These are phyloP conservation scores for Leptinotarsa peninsularis DNA, from an alignment of 2,888 invertebrate genomes.

Conservation along the genomic window DNA sequence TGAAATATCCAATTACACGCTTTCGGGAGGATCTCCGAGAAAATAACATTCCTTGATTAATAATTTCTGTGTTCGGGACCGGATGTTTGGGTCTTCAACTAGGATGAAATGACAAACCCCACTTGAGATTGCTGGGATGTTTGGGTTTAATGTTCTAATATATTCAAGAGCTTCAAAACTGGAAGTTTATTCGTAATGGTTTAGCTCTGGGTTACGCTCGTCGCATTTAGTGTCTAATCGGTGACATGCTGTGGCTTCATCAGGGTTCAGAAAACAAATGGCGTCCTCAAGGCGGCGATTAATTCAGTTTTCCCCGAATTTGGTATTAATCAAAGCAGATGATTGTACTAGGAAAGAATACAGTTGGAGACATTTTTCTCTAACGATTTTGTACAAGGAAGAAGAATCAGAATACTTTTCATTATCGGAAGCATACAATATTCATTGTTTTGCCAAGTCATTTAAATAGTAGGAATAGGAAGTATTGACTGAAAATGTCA, in stretches of 20 bases:
- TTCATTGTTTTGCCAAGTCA: too few relatives aligned
- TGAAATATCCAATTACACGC: not conserved
- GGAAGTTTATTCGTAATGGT: slow-evolving; percentile 1
- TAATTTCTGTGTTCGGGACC: not conserved
- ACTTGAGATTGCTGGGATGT: slow-evolving; percentile 15
- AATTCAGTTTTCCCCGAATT: too few relatives aligned
- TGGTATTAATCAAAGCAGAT: too few relatives aligned
- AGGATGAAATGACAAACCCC: slow-evolving; percentile 14
- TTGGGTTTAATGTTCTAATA: slow-evolving; percentile 11
- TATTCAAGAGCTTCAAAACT: slow-evolving; percentile 17
- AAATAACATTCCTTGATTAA: not conserved
- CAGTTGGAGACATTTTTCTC: too few relatives aligned
- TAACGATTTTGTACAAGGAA: too few relatives aligned
- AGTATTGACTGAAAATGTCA: too few relatives aligned
- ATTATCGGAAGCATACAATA: too few relatives aligned
- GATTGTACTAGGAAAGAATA: too few relatives aligned
- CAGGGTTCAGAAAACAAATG: not conserved
- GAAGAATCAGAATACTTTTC: too few relatives aligned
- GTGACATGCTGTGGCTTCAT: not conserved
- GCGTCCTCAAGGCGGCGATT: too few relatives aligned
- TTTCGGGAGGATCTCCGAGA: not conserved
- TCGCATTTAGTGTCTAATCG: slow-evolving; percentile 1
- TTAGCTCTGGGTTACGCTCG: not conserved
- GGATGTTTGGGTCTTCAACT: slow-evolving; percentile 9
- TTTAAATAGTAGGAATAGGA: too few relatives aligned